Percentiles rank a stretch among this genome's conserved stretches.
These are phyloP conservation scores for Garra rufa DNA, from an alignment of 2,113 vertebrate genomes.

Conservation along the genomic window DNA sequence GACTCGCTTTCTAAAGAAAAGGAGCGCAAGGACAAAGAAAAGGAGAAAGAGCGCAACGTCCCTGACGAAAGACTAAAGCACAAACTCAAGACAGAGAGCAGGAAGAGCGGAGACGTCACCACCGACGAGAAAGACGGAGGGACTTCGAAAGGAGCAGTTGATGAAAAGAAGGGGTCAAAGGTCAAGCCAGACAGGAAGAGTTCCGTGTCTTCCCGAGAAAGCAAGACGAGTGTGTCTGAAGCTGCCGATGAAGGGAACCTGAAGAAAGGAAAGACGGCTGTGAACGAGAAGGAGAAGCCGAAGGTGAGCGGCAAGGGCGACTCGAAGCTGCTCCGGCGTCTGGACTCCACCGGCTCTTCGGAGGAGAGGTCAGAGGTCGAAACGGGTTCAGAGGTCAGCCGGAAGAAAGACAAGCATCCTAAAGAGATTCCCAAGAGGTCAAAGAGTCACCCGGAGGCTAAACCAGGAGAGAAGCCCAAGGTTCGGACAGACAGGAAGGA, in stretches of 20 bases:
- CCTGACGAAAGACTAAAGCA: conserved; percentile 85
- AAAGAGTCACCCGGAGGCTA: conserved; percentile 84
- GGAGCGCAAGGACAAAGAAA: conserved; percentile 87
- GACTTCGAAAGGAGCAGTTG: conserved; percentile 72
- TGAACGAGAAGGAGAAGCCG: conserved; percentile 73
- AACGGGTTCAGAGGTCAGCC: conserved; percentile 72
- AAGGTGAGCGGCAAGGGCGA: conserved; percentile 80
- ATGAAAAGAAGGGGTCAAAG: conserved; percentile 86
- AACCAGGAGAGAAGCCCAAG: conserved; percentile 78
- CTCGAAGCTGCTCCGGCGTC: conserved; percentile 78
- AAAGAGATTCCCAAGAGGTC: conserved; percentile 82
- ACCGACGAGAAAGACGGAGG: conserved; percentile 74
- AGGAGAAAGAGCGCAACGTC: conserved; percentile 76
- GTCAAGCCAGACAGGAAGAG: conserved; percentile 84
- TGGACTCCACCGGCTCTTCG: conserved; percentile 77
- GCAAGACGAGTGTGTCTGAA: conserved; percentile 70
- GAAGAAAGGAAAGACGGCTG: conserved; percentile 77
- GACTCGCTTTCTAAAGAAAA: conserved; percentile 81
- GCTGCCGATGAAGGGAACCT: conserved; percentile 75
- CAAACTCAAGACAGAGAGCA: conserved; percentile 81
- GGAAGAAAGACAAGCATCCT: conserved; percentile 79
- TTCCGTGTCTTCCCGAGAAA: conserved; percentile 76
- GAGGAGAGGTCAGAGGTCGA: conserved; percentile 87
- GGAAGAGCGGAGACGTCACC: conserved; percentile 73
- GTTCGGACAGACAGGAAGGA: conserved; percentile 81